Percentiles rank a stretch among this genome's conserved stretches.
These are phyloP conservation scores for Hexactinellida sp. DNA, from an alignment of 37 sponge, comb jelly and placozoan genomes.

Conservation along the genomic window DNA sequence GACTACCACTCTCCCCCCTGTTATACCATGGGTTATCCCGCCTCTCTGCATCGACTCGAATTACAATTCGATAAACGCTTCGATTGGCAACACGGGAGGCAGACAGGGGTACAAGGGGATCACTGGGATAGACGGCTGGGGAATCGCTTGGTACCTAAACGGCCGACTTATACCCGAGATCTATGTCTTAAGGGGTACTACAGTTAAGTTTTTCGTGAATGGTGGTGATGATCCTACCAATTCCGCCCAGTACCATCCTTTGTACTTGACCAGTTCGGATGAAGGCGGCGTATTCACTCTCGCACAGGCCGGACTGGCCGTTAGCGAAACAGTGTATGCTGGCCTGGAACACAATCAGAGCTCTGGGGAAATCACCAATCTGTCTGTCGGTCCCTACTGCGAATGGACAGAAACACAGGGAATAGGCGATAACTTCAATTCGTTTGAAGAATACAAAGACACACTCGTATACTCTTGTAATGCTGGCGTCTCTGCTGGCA, in stretches of 20 bases:
- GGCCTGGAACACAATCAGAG: neutral
- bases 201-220: conserved; percentile 36
- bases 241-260: conserved; percentile 37
- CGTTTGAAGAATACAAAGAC: conserved; percentile 4
- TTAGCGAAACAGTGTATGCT: neutral
- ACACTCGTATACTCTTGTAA: neutral
- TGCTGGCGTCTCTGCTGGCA: neutral
- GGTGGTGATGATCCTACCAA: conserved; percentile 29
- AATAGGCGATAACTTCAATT: neutral
- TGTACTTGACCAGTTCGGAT: conserved; percentile 41
- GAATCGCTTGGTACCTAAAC: conserved; percentile 51
- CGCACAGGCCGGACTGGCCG: neutral
- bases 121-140: conserved; percentile 34
- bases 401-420: conserved; percentile 4
- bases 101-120: conserved; percentile 3
- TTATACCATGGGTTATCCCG: neutral
- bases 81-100: neutral
- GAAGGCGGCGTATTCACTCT: conserved; percentile 25
- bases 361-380: neutral
- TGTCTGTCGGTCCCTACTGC: neutral
- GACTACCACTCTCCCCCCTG: neutral
- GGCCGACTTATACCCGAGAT: conserved; percentile 42
- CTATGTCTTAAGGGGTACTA: conserved; percentile 32
- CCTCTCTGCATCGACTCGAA: neutral
- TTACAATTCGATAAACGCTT: neutral